Conservation (phyloP, 2,797 vertebrate species). For the Cercopithecus hamlyni region DNA sequence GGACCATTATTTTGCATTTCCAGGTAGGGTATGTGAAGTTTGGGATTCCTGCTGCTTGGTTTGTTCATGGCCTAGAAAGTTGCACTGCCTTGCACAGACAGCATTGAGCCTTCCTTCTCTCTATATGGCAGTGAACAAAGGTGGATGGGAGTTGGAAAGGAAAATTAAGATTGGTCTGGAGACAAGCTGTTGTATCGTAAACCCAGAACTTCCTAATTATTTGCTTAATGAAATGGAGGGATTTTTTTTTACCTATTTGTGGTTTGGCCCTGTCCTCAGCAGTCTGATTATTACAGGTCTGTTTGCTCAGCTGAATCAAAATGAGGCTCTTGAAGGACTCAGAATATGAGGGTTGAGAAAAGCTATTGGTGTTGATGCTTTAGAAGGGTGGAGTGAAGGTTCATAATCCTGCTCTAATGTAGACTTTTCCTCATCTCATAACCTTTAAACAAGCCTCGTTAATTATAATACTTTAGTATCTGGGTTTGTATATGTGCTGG, state of each 20-base stretch:
- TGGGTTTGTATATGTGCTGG: not conserved
- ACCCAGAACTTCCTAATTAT: not conserved
- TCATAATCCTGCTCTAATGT: constrained; percentile 26
- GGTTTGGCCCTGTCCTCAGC: not conserved
- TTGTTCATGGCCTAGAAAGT: accelerated
- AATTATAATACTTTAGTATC: not conserved
- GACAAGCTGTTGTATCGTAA: not conserved
- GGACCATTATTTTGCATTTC: constrained; percentile 99
- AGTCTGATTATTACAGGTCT: constrained; percentile 4
- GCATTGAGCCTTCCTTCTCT: not conserved
- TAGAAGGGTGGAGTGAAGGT: not conserved
- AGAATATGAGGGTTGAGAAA: not conserved
- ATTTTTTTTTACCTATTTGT: not conserved
- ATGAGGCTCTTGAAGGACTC: not conserved
- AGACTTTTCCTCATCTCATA: constrained; percentile 1
- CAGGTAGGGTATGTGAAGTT: constrained; percentile 88
- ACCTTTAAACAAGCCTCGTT: constrained; percentile 25
- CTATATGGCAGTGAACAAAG: not conserved
- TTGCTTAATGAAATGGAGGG: constrained; percentile 46
- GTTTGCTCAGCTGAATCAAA: constrained; percentile 61
- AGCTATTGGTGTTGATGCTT: not conserved
- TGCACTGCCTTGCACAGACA: accelerated
- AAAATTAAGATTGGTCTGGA: not conserved
- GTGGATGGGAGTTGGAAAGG: not conserved
- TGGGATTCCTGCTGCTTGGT: not conserved